Conservation (phyloP, 2,888 invertebrate genomes). For the Oeneis ivallda region DNA sequence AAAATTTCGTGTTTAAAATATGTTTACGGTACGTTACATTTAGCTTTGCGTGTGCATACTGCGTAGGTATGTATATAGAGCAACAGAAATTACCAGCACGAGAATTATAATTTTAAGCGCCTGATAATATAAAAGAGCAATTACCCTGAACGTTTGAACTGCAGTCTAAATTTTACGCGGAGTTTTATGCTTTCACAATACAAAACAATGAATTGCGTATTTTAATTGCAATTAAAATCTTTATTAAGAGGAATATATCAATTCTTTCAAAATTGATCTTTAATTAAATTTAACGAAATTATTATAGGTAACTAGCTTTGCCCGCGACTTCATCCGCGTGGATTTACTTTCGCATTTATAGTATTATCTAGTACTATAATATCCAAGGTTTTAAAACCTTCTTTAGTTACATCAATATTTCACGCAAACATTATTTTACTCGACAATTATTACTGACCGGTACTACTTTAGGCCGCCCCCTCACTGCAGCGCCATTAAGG, state of each 20-base stretch:
- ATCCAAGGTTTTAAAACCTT: too few relatives aligned
- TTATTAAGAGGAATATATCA: too few relatives aligned
- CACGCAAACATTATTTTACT: constrained; percentile 1
- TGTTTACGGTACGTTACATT: constrained; percentile 17
- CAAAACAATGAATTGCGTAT: too few relatives aligned
- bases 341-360: too few relatives aligned
- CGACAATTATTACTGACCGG: neutral
- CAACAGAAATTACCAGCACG: neutral
- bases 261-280: too few relatives aligned
- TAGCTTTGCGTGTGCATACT: constrained; percentile 1
- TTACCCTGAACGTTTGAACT: constrained; percentile 6
- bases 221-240: too few relatives aligned
- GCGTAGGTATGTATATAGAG: neutral
- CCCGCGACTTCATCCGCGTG: too few relatives aligned
- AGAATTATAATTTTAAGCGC: neutral
- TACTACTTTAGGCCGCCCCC: neutral
- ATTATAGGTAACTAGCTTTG: too few relatives aligned
- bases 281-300: too few relatives aligned
- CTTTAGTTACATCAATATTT: neutral
- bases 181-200: neutral
- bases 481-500: neutral
- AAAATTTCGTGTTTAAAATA: constrained; percentile 25
- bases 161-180: constrained; percentile 1
- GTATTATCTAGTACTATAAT: too few relatives aligned
- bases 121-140: constrained; percentile 11